Base-by-base conservation (phyloP, 2,797 vertebrate species). In the Onychomys torridus region DNA sequence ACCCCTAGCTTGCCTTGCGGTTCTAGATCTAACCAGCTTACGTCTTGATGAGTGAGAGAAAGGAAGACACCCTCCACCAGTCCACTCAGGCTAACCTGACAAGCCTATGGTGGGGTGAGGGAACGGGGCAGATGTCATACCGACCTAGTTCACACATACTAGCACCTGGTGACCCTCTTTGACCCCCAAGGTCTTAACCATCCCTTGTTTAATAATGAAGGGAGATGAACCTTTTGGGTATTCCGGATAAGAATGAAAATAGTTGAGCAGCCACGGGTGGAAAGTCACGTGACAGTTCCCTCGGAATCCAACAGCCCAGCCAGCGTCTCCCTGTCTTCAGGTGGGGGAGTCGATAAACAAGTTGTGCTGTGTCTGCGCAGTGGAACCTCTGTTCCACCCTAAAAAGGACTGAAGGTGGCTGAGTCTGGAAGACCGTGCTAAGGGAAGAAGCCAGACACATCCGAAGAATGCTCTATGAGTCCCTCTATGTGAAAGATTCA, bases 141-240 rank as follows among this genome's bases (percentile, higher is more conserved):
- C 63, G 76, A 84, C n/a, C 77, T 52, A 1, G 57, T 78, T 92
- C 52, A 77, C 29, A 29, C 19, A 1, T 12, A 8, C 37, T 57
- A 40, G 37, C 21, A n/a, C 90, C 75, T 65, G 11, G n/a, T 46
- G 52, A 55, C 61, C 83, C 29, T 27, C 55, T 76, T 89, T 69
- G 40, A 52, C 81, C 88, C 73, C 78, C 37, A 93, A 93, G 78
- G 75, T 29, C 46, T 65, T 11, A 46, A 25, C 40, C 43, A 9
- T 88, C 71, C 46, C 37, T 83, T 73, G 32, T 90, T 92, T 76
- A 61, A n/a, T 55, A 73, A 77, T 5, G 43, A 61, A 96, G 89
- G 57, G 25, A 10, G 65, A 8, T 17, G 73, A 75, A 76, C 13
- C n/a, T 46, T 43, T 65, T 67, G 1, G 8, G 23, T 55, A 17